Percentiles rank a stretch among this genome's conserved stretches.
phyloP scores from a whole-genome alignment of 1,140 invertebrate species.

The Theocolax elegans region DNA sequence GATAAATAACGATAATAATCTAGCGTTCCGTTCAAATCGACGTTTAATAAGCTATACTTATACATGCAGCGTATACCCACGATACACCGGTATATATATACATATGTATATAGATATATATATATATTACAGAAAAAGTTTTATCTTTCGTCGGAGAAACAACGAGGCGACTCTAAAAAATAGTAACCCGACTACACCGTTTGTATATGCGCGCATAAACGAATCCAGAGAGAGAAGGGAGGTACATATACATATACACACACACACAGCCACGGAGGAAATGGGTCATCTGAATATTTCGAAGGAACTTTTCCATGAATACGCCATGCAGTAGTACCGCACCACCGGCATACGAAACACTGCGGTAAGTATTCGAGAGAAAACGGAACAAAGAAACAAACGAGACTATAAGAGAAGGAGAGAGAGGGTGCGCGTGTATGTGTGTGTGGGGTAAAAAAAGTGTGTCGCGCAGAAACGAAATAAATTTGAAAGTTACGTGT shows the following conservation, averaged over 20 bases:
- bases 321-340: slow-evolving; percentile 40
- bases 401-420: neutral
- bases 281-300: slow-evolving; percentile 52
- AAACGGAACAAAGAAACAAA: slow-evolving; percentile 27
- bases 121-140: neutral
- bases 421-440: too few relatives aligned
- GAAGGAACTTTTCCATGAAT: slow-evolving; percentile 55
- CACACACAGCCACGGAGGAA: slow-evolving; percentile 35
- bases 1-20: too few relatives aligned
- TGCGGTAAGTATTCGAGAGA: slow-evolving; percentile 34
- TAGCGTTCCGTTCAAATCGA: too few relatives aligned
- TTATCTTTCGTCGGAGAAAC: neutral
- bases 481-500: slow-evolving; percentile 21
- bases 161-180: too few relatives aligned
- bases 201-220: too few relatives aligned
- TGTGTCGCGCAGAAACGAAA: slow-evolving; percentile 19
- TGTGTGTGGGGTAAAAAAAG: neutral
- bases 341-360: slow-evolving; percentile 45
- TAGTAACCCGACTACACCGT: too few relatives aligned
- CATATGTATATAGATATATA: too few relatives aligned
- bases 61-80: too few relatives aligned
- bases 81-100: too few relatives aligned
- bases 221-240: neutral
- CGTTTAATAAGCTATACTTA: too few relatives aligned
- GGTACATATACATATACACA: neutral